Evolutionary conservation across 2,888 invertebrate genomes (phyloP).

Genomic region (Oxycera nigricornis): DNA sequence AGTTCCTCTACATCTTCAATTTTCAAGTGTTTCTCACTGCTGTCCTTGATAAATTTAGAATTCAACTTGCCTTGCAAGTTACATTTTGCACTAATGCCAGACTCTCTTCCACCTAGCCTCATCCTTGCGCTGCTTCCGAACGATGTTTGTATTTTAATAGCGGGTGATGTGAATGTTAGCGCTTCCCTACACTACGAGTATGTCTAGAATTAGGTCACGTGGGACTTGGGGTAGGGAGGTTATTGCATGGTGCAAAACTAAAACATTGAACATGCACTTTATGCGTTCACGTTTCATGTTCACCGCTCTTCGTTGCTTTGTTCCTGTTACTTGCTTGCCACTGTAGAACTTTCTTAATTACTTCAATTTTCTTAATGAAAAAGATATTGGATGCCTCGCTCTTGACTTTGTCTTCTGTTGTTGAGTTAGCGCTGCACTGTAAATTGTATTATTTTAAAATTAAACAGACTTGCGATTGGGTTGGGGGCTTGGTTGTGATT

Average conservation of each 20-base stretch:
- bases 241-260: background rate
- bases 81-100: slow-evolving; percentile 22
- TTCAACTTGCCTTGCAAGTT: background rate
- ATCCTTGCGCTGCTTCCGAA: too few species aligned
- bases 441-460: slow-evolving; percentile 14
- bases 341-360: slow-evolving; percentile 43
- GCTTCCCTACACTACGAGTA: background rate
- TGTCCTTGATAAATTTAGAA: background rate
- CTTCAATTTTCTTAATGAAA: slow-evolving; percentile 46
- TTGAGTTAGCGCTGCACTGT: background rate
- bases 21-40: background rate
- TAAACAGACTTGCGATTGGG: background rate
- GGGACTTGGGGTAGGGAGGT: background rate
- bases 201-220: too few species aligned
- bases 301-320: background rate
- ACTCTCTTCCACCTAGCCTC: background rate
- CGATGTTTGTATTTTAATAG: background rate
- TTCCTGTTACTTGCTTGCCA: too few species aligned
- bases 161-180: background rate
- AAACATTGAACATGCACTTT: slow-evolving; percentile 21
- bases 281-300: background rate
- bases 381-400: slow-evolving; percentile 41
- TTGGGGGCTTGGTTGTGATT: background rate
- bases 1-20: too few species aligned
- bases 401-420: background rate